Evolutionary conservation across 2,797 vertebrate species (phyloP), one percentile per base, ranked within the genome.

Genomic region (Chanos chanos): DNA sequence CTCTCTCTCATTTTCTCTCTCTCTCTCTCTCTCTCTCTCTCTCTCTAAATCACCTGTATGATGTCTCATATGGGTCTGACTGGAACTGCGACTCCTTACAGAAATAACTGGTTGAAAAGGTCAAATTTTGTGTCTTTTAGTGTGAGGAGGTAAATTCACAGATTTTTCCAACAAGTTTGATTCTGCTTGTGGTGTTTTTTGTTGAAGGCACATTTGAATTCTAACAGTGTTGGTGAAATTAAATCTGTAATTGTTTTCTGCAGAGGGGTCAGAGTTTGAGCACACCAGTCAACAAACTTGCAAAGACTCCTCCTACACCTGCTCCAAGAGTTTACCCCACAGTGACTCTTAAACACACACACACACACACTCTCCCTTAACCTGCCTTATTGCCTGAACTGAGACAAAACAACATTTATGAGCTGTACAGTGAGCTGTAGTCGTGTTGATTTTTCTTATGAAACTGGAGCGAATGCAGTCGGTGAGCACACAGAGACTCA

Each of bases 81-180:
- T n/a, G n/a, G n/a, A n/a, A n/a, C n/a, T n/a, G n/a, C n/a, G n/a
- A n/a, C n/a, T n/a, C n/a, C n/a, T n/a, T n/a, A n/a, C n/a, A 58
- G 62, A 36, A 55, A 54, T 43, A 30, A 33, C 41, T 73, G 36
- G 51, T 74, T 60, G 56, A 48, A 44, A 52, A 24, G 41, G 43
- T 64, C 62, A 27, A 54, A 36, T 61, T 47, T 67, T 45, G 56
- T 58, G 48, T 59, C 43, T 4, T 50, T 48, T 61, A 39, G 37
- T 37, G 66, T 66, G 66, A 56, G 55, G 41, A 61, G 54, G 13
- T 64, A 43, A 74, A 69, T 66, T 65, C 57, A 16, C 55, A n/a
- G 9, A n/a, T 34, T 39, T 39, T 21, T 56, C 34, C n/a, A n/a
- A 54, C 22, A 19, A 34, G 40, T 37, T 4, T 2, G 9, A 9